Evolutionary conservation across 1,140 invertebrate species (phyloP), one percentile per base, ranked within the genome.

Genomic region (Drosophila rhopaloa): DNA sequence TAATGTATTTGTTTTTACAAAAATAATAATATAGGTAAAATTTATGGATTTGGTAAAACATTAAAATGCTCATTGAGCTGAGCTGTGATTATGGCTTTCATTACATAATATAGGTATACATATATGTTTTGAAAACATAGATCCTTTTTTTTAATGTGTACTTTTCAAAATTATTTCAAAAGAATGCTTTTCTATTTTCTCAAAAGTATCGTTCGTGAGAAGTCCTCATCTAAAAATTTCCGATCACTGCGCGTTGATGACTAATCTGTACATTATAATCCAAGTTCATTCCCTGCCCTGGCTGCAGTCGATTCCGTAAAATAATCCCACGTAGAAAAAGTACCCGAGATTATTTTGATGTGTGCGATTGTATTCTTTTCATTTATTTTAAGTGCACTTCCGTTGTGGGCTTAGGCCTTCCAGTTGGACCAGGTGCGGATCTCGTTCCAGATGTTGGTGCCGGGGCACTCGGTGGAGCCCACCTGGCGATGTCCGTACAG

Each of bases 401-500:
- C 10, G 8, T n/a, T 37, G 14, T 8, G 1, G 4, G 38, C 50
- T 84, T 89, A 90, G 24, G 83, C 85, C 78, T 80, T 89, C 90
- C 90, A 96, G 80, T 96, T 94, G 1, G 93, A 77, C 96, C 95
- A 96, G 1, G 88, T 94, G 48, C 93, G 91, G 19, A 97, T 95
- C 62, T 95, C 94, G 1, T 93, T 81, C 78, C 94, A 96, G 10
- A 96, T 85, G 0, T 93, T 92, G n/a, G 95, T 92, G n/a, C 96
- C 96, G 1, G 96, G 96, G 86, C 96, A 96, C 55, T 95, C 94
- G 0, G 96, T 97, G 4, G 93, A 92, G 9, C 94, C 85, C 0
- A 95, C 94, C 93, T 97, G 96, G 53, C 95, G 93, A 78, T 96
- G 96, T 0, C 95, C 96, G 6, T 96, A 81, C 11, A 97, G 90